Conservation (phyloP, 2,888 invertebrate species). For the Brachycybe producta region DNA sequence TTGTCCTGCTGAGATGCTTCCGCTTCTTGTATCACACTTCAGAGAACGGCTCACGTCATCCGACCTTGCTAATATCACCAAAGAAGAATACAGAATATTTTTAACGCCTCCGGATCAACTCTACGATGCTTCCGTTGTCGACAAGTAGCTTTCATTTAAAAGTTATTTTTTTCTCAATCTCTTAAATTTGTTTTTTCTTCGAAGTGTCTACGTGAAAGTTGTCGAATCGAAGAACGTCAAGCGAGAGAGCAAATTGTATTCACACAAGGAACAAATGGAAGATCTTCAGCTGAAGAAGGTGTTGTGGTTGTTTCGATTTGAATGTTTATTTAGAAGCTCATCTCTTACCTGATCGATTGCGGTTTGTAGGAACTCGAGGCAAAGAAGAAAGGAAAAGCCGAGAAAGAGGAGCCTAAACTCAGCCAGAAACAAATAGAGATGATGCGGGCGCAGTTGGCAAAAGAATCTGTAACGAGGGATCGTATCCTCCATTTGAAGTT, state of each 20-base stretch:
- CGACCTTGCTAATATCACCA: slow-evolving; percentile 52
- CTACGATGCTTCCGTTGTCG: slow-evolving; percentile 72
- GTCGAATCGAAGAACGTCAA: slow-evolving; percentile 52
- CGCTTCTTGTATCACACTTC: slow-evolving; percentile 47
- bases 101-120: slow-evolving; percentile 78
- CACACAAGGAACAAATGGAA: slow-evolving; percentile 91
- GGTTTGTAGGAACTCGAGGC: slow-evolving; percentile 61
- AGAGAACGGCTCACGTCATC: slow-evolving; percentile 30
- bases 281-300: slow-evolving; percentile 74
- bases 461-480: slow-evolving; percentile 63
- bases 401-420: slow-evolving; percentile 49
- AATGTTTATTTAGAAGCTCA: neutral
- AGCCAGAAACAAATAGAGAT: slow-evolving; percentile 86
- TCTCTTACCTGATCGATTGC: neutral
- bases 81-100: slow-evolving; percentile 66
- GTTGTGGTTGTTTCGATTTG: neutral
- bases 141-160: slow-evolving; percentile 34
- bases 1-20: slow-evolving; percentile 48
- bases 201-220: slow-evolving; percentile 14
- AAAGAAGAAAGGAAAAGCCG: slow-evolving; percentile 45
- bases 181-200: slow-evolving; percentile 9
- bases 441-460: slow-evolving; percentile 68
- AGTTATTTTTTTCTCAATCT: neutral
- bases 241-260: slow-evolving; percentile 90
- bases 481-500: slow-evolving; percentile 41